A percentile compares a stretch with the other conserved stretches of the same genome.
Conservation (phyloP, 2,797 vertebrate genomes). For the Trachops cirrhosus region DNA sequence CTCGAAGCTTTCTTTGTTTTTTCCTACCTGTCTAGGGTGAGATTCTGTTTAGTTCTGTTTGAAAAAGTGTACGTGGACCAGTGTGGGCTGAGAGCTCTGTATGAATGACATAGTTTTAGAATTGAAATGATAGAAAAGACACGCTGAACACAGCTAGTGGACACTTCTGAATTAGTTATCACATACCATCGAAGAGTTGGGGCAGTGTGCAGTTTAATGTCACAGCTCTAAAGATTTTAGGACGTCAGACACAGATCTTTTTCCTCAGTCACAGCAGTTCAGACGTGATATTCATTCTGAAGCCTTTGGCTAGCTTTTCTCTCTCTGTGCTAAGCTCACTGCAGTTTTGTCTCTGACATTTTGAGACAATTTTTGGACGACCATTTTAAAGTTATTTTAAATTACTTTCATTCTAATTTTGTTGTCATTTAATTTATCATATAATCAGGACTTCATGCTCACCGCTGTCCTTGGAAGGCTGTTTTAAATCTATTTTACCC, state of each 20-base stretch:
- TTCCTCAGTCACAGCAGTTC: neutral
- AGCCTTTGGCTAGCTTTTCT: neutral
- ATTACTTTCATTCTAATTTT: conserved; percentile 33
- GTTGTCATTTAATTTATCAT: neutral
- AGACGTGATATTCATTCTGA: neutral
- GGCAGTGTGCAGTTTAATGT: neutral
- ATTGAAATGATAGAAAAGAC: neutral
- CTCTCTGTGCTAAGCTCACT: neutral
- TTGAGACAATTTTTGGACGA: conserved; percentile 22
- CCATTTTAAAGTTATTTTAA: conserved; percentile 30
- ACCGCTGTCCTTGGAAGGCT: neutral
- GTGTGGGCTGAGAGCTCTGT: neutral
- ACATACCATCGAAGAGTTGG: accelerated
- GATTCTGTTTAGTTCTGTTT: neutral
- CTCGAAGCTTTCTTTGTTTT: neutral
- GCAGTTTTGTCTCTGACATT: conserved; percentile 33
- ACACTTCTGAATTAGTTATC: neutral
- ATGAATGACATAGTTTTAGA: neutral
- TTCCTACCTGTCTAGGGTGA: neutral
- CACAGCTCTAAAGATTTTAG: neutral
- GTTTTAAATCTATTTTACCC: conserved; percentile 25
- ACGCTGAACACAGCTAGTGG: neutral
- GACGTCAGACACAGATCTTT: neutral
- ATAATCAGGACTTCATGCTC: neutral
- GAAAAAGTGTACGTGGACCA: neutral